Percentiles rank a stretch among this genome's conserved stretches.
These are phyloP conservation scores for Sinohyriopsis cumingii DNA, from an alignment of 2,888 invertebrate species.

Conservation along the genomic window DNA sequence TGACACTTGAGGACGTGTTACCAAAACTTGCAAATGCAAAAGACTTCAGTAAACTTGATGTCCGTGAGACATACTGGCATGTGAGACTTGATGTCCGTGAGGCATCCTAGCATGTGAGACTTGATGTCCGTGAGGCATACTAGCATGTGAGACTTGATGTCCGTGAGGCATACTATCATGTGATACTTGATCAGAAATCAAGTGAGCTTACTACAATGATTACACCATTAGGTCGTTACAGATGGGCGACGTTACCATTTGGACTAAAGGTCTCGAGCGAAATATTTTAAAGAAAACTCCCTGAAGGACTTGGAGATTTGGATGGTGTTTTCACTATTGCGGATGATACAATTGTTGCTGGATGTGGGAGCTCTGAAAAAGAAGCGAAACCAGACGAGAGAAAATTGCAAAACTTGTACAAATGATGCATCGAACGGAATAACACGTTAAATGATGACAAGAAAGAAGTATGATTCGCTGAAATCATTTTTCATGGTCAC, in stretches of 20 bases:
- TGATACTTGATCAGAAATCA: slow-evolving; percentile 26
- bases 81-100: slow-evolving; percentile 26
- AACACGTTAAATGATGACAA: too few relatives aligned
- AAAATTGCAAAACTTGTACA: too few relatives aligned
- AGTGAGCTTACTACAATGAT: slow-evolving; percentile 36
- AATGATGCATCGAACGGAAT: too few relatives aligned
- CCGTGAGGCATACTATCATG: slow-evolving; percentile 36
- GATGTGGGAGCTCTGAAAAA: slow-evolving; percentile 17
- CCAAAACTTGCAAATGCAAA: slow-evolving; percentile 32
- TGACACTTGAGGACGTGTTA: slow-evolving; percentile 38
- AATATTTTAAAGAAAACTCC: too few relatives aligned
- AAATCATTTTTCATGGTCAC: too few relatives aligned
- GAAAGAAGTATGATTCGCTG: too few relatives aligned
- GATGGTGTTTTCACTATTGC: slow-evolving; percentile 12
- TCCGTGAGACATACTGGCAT: slow-evolving; percentile 38
- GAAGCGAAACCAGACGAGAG: too few relatives aligned
- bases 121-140: too few relatives aligned
- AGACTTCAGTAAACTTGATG: slow-evolving; percentile 36
- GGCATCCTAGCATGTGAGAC: slow-evolving; percentile 34
- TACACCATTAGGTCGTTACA: slow-evolving; percentile 33
- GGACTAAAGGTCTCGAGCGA: slow-evolving; percentile 13
- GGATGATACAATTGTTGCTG: slow-evolving; percentile 28
- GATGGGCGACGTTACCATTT: slow-evolving; percentile 32
- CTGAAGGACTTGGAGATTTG: neutral
- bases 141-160: too few relatives aligned